Conservation (phyloP, 2,113 vertebrate genomes). For the Strigops habroptila region DNA sequence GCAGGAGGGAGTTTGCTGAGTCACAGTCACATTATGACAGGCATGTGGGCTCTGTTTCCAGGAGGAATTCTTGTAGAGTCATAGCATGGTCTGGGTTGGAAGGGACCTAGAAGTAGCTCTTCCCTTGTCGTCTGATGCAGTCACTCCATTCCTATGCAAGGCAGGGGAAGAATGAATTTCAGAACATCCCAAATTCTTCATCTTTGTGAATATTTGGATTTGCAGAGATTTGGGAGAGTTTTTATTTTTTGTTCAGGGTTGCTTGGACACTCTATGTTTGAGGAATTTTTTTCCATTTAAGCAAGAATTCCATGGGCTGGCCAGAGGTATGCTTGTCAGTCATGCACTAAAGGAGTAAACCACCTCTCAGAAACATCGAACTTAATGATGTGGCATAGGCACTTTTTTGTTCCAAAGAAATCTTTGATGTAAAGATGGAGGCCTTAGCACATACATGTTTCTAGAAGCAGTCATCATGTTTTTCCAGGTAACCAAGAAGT, state of each 20-base stretch:
- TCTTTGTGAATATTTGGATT: not conserved
- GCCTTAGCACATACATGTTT: not conserved
- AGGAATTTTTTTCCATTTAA: not conserved
- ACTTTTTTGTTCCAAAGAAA: not conserved
- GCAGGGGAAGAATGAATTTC: not conserved
- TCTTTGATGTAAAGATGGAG: not conserved
- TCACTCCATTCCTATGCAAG: not conserved
- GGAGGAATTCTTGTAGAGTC: not conserved
- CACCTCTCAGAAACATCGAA: not conserved
- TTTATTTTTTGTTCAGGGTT: not conserved
- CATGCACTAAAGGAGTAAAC: not conserved
- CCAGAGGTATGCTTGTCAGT: not conserved
- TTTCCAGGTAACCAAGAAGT: not conserved
- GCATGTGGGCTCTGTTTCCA: not conserved
- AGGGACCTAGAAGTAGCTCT: not conserved
- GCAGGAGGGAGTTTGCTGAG: not conserved
- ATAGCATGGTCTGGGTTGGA: not conserved
- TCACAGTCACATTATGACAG: accelerated
- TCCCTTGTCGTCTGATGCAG: not conserved
- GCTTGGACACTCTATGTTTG: not conserved
- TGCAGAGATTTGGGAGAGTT: not conserved
- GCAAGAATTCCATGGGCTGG: not conserved
- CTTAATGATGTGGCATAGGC: not conserved
- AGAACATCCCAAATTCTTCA: not conserved
- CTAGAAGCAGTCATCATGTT: not conserved